Conservation (phyloP, 1,140 invertebrate species). For the Mercenaria mercenaria region DNA sequence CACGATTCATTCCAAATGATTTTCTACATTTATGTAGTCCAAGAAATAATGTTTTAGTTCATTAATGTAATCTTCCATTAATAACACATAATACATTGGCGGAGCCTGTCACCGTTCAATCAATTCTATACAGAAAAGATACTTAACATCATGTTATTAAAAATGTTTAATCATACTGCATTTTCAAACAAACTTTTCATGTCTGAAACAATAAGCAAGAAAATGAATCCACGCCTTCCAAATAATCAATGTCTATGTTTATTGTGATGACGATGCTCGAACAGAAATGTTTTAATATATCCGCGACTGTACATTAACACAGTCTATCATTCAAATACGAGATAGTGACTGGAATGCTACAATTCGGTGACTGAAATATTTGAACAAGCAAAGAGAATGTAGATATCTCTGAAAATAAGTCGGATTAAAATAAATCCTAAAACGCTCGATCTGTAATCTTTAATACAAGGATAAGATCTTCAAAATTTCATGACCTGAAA, state of each 20-base stretch:
- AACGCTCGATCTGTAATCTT: conserved; percentile 7
- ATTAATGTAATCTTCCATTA: too few species aligned
- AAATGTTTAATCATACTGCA: too few species aligned
- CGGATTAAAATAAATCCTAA: conserved; percentile 52
- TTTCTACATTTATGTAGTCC: background rate
- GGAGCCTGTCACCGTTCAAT: too few species aligned
- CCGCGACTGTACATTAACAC: too few species aligned
- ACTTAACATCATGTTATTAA: too few species aligned
- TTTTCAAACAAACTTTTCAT: background rate
- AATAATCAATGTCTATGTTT: too few species aligned
- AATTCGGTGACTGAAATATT: background rate
- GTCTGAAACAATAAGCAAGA: background rate
- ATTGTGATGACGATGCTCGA: too few species aligned
- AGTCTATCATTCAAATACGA: background rate
- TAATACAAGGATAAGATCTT: background rate
- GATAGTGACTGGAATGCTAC: background rate
- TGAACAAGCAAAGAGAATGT: background rate
- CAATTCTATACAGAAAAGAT: too few species aligned
- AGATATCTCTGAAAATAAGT: conserved; percentile 43
- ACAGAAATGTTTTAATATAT: too few species aligned
- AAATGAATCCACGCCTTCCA: background rate
- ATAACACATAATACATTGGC: too few species aligned
- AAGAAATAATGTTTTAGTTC: background rate
- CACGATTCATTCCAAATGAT: conserved; percentile 14
- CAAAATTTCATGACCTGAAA: background rate